These are phyloP conservation scores for Rhadinocentrus ornatus DNA, from an alignment of 2,797 vertebrate species.

Conservation along the genomic window DNA sequence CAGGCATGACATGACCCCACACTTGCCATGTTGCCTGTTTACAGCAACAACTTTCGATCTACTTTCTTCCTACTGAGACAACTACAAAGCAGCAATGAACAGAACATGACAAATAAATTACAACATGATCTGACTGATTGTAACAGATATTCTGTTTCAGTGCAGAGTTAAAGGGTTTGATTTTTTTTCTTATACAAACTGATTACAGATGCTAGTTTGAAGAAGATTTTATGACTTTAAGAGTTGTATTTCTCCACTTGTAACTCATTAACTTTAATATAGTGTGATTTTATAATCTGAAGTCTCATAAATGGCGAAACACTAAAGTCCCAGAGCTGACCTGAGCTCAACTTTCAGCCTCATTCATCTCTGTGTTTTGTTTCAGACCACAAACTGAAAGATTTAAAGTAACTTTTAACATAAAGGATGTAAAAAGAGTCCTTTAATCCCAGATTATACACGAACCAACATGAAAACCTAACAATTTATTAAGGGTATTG, in stretches of 20 bases:
- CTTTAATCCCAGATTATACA: too few relatives aligned
- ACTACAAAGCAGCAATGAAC: slow-evolving; percentile 8
- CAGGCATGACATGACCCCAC: slow-evolving; percentile 20
- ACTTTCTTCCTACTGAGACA: slow-evolving; percentile 29
- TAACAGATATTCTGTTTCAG: background rate
- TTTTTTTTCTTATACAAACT: background rate
- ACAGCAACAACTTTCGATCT: slow-evolving; percentile 3
- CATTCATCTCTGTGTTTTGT: background rate
- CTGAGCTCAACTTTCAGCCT: slow-evolving; percentile 27
- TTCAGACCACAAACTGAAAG: too few relatives aligned
- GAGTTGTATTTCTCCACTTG: slow-evolving; percentile 43
- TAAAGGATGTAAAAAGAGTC: background rate
- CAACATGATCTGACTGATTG: slow-evolving; percentile 2
- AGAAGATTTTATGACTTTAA: slow-evolving; percentile 38
- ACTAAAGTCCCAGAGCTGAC: slow-evolving; percentile 12
- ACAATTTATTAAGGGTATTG: too few relatives aligned
- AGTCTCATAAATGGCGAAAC: slow-evolving; percentile 35
- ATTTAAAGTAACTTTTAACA: too few relatives aligned
- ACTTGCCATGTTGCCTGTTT: slow-evolving; percentile 8
- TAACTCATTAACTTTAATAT: slow-evolving; percentile 60
- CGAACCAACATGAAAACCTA: too few relatives aligned
- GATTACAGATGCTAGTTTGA: slow-evolving; percentile 8
- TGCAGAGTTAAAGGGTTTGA: background rate
- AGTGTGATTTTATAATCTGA: slow-evolving; percentile 31
- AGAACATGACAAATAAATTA: background rate